Evolutionary conservation across 2,113 vertebrate species (phyloP), one percentile per base, ranked within the genome.

Genomic region (Corythoichthys haematopterus): DNA sequence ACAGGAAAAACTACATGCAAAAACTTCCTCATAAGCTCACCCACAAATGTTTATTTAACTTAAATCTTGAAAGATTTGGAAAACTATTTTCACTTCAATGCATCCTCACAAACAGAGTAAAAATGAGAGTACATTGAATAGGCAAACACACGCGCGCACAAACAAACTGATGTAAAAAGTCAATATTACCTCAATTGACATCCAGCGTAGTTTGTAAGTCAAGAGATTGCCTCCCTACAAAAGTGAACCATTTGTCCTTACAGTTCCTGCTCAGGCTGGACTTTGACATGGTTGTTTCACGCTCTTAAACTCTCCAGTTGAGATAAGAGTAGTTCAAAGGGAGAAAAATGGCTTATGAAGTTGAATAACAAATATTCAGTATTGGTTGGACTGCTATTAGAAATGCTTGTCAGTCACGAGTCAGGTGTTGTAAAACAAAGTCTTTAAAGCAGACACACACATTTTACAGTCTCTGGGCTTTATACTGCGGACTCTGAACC

Each of bases 311-410:
- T 0, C 5, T 45, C 51, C 10, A 2, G 33, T 66, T 53, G n/a
- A 6, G 59, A 78, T 82, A 80, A 70, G 58, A 20, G 40, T 14
- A 40, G 71, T 57, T 6, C 51, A 71, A 75, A 72, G 69, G 55
- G 38, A 64, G 67, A 33, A 9, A 20, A 16, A 28, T 45, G 20
- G 15, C 38, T 45, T 9, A 15, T 60, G 2, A 43, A 43, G 59
- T 61, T 60, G 35, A 59, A 37, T 15, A 12, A 15, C 16, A 7
- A 12, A 20, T 10, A 20, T 20, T 55, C 10, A 3, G 11, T 11
- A 1, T 20, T n/a, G 8, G 6, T n/a, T 6, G 7, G 12, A 55
- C 28, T 33, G 28, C 52, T 33, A 12, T 20, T 10, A 33, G 52
- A 55, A 11, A 12, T 20, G 20, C 3, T 33, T 5, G 10, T 55